Conservation (phyloP, 1,140 invertebrate species). For the Megalopta genalis region DNA sequence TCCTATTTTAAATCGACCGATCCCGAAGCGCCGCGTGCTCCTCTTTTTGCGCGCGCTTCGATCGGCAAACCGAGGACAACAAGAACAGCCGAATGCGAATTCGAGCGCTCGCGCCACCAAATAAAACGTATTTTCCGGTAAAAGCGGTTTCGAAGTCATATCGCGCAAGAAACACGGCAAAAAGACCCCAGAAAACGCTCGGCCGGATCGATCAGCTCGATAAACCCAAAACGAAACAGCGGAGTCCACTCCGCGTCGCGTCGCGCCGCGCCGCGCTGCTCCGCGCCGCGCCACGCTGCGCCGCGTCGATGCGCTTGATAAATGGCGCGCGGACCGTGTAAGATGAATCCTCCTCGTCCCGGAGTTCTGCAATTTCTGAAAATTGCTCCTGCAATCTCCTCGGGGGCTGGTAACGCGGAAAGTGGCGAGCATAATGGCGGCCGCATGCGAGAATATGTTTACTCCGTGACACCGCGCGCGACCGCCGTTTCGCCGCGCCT, state of each 20-base stretch:
- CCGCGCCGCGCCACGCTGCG: neutral
- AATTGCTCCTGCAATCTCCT: conserved; percentile 33
- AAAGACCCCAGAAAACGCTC: no score
- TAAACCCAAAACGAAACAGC: conserved; percentile 27
- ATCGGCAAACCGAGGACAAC: neutral
- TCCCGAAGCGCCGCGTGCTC: neutral
- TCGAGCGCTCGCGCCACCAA: neutral
- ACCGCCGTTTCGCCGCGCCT: no score
- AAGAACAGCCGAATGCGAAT: neutral
- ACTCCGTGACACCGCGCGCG: conserved; percentile 6
- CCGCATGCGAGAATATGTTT: conserved; percentile 35
- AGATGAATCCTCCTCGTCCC: conserved; percentile 2
- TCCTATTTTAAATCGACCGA: neutral
- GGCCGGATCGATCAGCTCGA: neutral
- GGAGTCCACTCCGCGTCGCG: no score
- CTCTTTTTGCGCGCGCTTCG: neutral
- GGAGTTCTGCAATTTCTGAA: conserved; percentile 50
- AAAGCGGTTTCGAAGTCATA: neutral
- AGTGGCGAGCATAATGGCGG: conserved; percentile 8
- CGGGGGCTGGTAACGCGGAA: conserved; percentile 6
- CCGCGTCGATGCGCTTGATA: conserved; percentile 29
- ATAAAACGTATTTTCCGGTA: conserved; percentile 1
- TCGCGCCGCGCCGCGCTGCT: neutral
- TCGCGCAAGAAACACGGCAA: no score
- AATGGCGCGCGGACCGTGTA: conserved; percentile 1